Evolutionary conservation across 2,113 vertebrate species (phyloP).

Genomic region (Myotis brandtii): DNA sequence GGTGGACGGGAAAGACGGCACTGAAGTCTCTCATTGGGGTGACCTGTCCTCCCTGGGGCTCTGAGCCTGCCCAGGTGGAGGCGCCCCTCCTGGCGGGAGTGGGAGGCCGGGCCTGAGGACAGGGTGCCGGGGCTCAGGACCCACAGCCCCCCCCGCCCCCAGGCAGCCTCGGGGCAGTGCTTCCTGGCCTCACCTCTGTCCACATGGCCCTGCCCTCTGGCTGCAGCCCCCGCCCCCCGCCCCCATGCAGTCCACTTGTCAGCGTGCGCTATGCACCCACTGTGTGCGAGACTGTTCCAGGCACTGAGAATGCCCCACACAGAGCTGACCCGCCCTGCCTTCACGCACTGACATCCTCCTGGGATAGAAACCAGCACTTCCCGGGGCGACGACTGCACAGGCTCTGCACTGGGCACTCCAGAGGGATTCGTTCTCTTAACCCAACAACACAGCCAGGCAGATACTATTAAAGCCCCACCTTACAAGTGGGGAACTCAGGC

Average conservation of each 20-base stretch:
- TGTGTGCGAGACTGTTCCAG: background rate
- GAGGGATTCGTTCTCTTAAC: background rate
- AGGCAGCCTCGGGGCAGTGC: background rate
- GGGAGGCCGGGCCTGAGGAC: background rate
- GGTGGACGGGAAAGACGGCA: background rate
- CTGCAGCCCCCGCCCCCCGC: background rate
- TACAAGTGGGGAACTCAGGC: background rate
- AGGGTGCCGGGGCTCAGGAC: background rate
- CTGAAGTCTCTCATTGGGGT: background rate
- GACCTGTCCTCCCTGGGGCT: slow-evolving; percentile 14
- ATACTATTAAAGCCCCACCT: background rate
- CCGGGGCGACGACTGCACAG: accelerated
- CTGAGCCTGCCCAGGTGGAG: slow-evolving; percentile 8
- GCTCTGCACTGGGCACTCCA: background rate
- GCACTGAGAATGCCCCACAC: background rate
- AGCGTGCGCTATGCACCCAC: accelerated
- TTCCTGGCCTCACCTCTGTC: background rate
- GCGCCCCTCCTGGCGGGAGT: background rate
- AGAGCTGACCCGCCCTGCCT: background rate
- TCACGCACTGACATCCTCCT: background rate
- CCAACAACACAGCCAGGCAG: background rate
- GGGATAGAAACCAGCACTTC: background rate
- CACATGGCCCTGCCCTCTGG: background rate
- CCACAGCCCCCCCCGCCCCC: background rate
- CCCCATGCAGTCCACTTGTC: accelerated